Base-by-base conservation (phyloP, 2,797 vertebrate genomes). In the Tokudaia tokunoshimensis region DNA sequence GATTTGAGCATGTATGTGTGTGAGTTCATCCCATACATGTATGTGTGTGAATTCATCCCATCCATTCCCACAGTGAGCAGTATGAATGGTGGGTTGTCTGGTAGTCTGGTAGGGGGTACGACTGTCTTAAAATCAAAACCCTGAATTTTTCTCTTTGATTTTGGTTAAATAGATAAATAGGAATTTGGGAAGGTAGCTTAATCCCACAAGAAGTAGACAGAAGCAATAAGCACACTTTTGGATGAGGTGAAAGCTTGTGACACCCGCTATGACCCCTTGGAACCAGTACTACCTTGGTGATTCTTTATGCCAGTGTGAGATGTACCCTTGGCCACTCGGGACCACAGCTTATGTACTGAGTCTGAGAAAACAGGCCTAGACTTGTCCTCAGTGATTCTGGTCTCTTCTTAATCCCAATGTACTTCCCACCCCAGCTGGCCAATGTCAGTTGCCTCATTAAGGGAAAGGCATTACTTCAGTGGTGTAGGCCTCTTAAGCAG, bases 101-200 rank as follows among this genome's bases (percentile, higher is more conserved):
- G 70, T 57, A 88, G 24, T 41, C 65, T 22, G 22, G 70, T 57
- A 88, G 12, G 9, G 70, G 11, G 17, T 3, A 1, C 2, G 4
- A 1, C 22, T 1, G 0, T 17, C 9, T n/a, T 20, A 63, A 47
- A 91, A 41, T 24, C 20, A 1, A 29, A 4, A 80, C 12, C 15
- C 55, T 2, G 0, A 19, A 37, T 94, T 82, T 81, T 55, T 50
- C 41, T 31, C 22, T 75, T 5, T 59, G 34, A 9, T 72, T 37
- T 50, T 80, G 2, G 79, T 91, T 92, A 50, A 86, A 80, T 52
- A 88, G n/a, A 93, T 13, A 47, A 93, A 65, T n/a, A 85, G 72
- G 22, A 80, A 14, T 17, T n/a, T 89, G 80, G 0, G 47, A 0
- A 47, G 47, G 50, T 90, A 67, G 80, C 91, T 81, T 52, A 94